These are phyloP conservation scores for Thryonomys swinderianus DNA, from an alignment of 2,113 vertebrate species.

Conservation along the genomic window DNA sequence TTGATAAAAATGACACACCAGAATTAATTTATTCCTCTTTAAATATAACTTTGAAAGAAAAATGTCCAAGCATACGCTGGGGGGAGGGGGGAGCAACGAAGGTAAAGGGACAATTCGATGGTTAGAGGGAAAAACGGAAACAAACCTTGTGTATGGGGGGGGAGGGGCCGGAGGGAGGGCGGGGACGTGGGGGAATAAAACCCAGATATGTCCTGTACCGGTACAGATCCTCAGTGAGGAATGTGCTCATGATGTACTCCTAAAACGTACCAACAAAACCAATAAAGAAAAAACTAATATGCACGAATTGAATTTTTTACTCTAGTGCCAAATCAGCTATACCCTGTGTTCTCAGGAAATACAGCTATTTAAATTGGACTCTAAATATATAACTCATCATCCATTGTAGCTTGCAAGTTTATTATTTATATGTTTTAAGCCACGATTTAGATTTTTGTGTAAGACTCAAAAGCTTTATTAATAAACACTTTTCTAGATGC, in stretches of 20 bases:
- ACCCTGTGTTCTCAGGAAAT: slow-evolving; percentile 3
- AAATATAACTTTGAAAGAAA: background rate
- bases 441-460: slow-evolving; percentile 30
- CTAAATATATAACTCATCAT: background rate
- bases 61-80: slow-evolving; percentile 17
- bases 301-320: background rate
- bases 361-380: background rate
- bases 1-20: background rate
- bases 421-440: background rate
- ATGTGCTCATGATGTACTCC: too few species aligned
- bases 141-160: too few species aligned
- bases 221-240: too few species aligned
- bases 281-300: too few species aligned
- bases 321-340: background rate
- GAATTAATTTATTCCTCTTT: slow-evolving; percentile 37
- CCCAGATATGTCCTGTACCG: too few species aligned
- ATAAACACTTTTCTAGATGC: background rate
- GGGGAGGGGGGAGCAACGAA: too few species aligned
- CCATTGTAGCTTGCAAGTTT: background rate
- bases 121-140: too few species aligned
- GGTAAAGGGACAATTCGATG: too few species aligned
- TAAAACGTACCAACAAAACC: too few species aligned
- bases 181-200: too few species aligned
- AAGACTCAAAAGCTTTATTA: background rate
- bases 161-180: too few species aligned